phyloP scores from a whole-genome alignment of 2,888 invertebrate species.

The Eilema caniola region DNA sequence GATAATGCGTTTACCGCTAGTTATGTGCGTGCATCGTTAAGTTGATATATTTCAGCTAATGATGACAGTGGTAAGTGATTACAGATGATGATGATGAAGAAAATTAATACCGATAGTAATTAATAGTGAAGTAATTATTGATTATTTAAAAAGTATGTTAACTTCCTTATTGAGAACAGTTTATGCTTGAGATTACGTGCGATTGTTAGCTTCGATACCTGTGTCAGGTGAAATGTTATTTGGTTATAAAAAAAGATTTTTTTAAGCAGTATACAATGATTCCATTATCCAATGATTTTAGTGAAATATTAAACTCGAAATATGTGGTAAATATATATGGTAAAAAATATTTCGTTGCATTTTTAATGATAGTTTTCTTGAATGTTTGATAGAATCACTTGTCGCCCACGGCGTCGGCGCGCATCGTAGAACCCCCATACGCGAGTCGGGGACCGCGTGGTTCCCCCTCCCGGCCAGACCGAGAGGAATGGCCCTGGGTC shows the following conservation, averaged over 20 bases:
- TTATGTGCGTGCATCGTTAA: conserved; percentile 43
- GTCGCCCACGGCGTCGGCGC: no score
- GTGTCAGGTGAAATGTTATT: background rate
- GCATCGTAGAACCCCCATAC: no score
- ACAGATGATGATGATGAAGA: background rate
- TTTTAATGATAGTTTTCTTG: background rate
- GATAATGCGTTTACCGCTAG: conserved; percentile 47
- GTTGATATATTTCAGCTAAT: conserved; percentile 19
- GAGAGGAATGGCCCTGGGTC: no score
- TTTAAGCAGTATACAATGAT: background rate
- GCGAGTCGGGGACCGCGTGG: no score
- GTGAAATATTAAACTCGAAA: background rate
- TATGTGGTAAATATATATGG: no score
- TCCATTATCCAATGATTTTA: no score
- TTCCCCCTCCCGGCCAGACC: no score
- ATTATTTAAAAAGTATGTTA: background rate
- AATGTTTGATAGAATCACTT: no score
- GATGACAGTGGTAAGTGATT: background rate
- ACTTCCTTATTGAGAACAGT: background rate
- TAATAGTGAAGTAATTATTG: background rate
- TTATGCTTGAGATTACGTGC: background rate
- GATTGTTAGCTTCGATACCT: background rate
- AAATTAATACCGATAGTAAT: background rate
- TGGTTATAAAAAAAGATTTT: background rate
- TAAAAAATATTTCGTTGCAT: no score